Conservation (phyloP, 2,888 invertebrate genomes). For the Ochropacha duplaris region DNA sequence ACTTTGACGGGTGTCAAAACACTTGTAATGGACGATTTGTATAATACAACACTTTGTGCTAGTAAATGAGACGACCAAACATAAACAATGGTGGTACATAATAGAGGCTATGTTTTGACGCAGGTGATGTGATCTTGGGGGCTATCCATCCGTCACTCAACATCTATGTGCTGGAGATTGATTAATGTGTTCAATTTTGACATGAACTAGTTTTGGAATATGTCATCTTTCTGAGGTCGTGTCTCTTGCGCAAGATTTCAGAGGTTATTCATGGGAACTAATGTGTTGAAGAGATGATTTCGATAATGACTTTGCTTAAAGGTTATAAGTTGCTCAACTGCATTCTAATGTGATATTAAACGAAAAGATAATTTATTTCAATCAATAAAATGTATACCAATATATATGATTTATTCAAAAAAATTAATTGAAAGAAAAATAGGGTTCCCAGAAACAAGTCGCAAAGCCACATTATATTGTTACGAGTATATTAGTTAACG, state of each 20-base stretch:
- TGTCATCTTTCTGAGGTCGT: constrained; percentile 41
- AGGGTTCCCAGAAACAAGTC: constrained; percentile 26
- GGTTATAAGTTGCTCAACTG: constrained; percentile 5
- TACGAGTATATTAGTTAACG: constrained; percentile 37
- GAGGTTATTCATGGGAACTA: constrained; percentile 11
- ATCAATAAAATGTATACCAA: not conserved
- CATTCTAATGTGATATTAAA: not conserved
- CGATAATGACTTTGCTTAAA: not conserved
- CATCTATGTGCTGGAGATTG: constrained; percentile 44
- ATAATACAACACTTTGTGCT: constrained; percentile 64
- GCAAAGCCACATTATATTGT: constrained; percentile 32
- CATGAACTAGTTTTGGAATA: constrained; percentile 46
- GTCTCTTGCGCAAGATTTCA: constrained; percentile 33
- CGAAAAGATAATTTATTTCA: not conserved
- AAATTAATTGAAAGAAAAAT: constrained; percentile 7
- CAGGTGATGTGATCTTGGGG: constrained; percentile 67
- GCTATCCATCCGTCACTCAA: constrained; percentile 59
- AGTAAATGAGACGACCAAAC: constrained; percentile 57
- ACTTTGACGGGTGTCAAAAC: constrained; percentile 75
- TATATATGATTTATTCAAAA: not conserved
- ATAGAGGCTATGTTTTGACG: constrained; percentile 64
- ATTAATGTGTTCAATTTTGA: constrained; percentile 62
- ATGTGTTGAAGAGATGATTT: not conserved
- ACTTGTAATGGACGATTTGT: constrained; percentile 57
- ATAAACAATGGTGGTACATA: constrained; percentile 65